Evolutionary conservation across 2,888 invertebrate species (phyloP), one percentile per base, ranked within the genome.

Genomic region (Drosophila parthenogenetica): DNA sequence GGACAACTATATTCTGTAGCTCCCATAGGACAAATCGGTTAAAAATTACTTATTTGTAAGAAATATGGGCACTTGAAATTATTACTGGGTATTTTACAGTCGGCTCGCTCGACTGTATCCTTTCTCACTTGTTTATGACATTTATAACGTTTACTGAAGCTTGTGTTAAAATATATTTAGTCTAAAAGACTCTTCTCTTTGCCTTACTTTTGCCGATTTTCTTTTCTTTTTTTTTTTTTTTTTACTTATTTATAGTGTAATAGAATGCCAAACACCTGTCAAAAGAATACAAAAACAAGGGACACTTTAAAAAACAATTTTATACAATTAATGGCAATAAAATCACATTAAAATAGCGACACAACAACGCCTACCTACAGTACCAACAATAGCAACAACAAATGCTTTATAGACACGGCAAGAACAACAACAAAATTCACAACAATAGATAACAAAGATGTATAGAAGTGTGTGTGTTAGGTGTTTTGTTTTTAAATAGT

Each of bases 311-410:
- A 85, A 85, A 77, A 53, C 73, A 69, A 89, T 81, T 85, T 69
- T 55, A 68, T 57, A 73, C 89, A 87, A 85, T 85, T 89, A 89
- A 85, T 73, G 81, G 85, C 89, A 85, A 85, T 89, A 75, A 89
- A 87, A 89, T 85, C 51, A 81, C 79, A 67, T 67, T 81, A 87
- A 85, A 81, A 79, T 86, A 77, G 80, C 89, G 82, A 89, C 86
- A 89, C 87, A 73, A 73, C 51, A 58, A 72, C 85, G 75, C 81
- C 64, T 69, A 57, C 58, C 71, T 55, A 17, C 29, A 42, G 17
- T 29, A n/a, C 19, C n/a, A 46, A 72, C 72, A 74, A 69, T 59
- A 54, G 50, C 43, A 76, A 57, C 53, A 67, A 65, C 74, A 78
- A 79, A 54, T 29, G 42, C 49, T 45, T 48, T 51, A 58, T 58